Evolutionary conservation across 2,113 vertebrate species (phyloP).

Genomic region (Zosterops borbonicus): DNA sequence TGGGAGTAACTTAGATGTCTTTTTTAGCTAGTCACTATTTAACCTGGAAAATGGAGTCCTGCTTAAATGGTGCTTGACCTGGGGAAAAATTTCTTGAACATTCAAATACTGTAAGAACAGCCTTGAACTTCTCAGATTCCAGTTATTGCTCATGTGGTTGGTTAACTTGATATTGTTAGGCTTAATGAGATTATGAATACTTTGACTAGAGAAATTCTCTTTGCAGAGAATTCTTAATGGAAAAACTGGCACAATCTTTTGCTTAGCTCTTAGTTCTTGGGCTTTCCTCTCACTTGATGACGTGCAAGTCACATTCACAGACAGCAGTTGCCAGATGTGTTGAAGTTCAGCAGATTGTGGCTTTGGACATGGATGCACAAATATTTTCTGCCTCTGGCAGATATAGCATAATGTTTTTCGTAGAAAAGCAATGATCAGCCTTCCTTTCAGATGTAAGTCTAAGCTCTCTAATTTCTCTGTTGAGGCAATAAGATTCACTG

Average conservation of each 20-base stretch:
- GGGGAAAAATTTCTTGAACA: background rate
- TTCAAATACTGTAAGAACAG: background rate
- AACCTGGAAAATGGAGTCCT: background rate
- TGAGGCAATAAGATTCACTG: background rate
- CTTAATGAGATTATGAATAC: slow-evolving; percentile 25
- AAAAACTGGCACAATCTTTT: background rate
- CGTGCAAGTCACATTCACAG: background rate
- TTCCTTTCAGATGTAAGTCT: background rate
- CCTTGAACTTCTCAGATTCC: background rate
- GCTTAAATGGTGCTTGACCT: background rate
- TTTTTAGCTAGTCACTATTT: background rate
- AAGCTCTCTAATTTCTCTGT: background rate
- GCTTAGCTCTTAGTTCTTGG: background rate
- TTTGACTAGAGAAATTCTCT: background rate
- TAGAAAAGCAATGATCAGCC: background rate
- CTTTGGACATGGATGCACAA: background rate
- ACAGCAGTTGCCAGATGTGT: slow-evolving; percentile 6
- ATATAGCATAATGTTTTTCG: background rate
- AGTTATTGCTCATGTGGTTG: background rate
- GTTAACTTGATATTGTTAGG: slow-evolving; percentile 1
- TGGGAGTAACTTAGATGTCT: background rate
- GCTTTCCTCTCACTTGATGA: background rate
- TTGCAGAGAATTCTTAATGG: slow-evolving; percentile 13
- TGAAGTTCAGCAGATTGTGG: background rate
- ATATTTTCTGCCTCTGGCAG: slow-evolving; percentile 1